Evolutionary conservation across 2,797 vertebrate genomes (phyloP), one percentile per base, ranked within the genome.

Genomic region (Leuciscus waleckii): DNA sequence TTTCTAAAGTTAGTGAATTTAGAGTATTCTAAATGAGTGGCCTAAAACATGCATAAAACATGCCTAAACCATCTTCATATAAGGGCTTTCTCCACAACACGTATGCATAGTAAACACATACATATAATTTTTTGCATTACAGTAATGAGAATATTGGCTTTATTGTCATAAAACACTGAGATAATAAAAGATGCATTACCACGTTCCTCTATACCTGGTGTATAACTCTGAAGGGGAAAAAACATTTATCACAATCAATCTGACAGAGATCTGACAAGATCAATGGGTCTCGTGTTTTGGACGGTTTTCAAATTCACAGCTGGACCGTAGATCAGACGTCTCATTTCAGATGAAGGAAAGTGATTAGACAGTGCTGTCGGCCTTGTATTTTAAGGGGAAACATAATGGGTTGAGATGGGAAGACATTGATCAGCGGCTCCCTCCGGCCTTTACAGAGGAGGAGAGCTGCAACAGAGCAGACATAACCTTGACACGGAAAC

Each of bases 341-440:
- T 70, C 77, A 41, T 43, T 21, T 81, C 23, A 82, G 82, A 76
- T 79, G 68, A 88, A 83, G 80, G 21, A 69, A 41, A 46, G 61
- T 84, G 79, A 76, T 83, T 51, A 78, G 51, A 73, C 79, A 43
- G 23, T 67, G 7, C 58, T 78, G 37, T 56, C 37, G 71, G 81
- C 46, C 11, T 19, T 89, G 83, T 85, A 87, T 87, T 87, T 81
- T 74, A 79, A 69, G 75, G 63, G 65, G 70, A 49, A 63, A 79
- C 69, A 81, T 83, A 85, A 87, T 81, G 39, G 58, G 71, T 85
- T 61, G 17, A 71, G 77, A 81, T 78, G 49, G 77, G 78, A 85
- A 83, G 58, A 69, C 87, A 87, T 65, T 73, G 87, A 85, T 87
- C 68, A 79, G 71, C 19, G 3, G 41, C 54, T 77, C 69, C 84